Evolutionary conservation across 2,888 invertebrate genomes (phyloP).

Genomic region (Gonocerus acuteangulatus): DNA sequence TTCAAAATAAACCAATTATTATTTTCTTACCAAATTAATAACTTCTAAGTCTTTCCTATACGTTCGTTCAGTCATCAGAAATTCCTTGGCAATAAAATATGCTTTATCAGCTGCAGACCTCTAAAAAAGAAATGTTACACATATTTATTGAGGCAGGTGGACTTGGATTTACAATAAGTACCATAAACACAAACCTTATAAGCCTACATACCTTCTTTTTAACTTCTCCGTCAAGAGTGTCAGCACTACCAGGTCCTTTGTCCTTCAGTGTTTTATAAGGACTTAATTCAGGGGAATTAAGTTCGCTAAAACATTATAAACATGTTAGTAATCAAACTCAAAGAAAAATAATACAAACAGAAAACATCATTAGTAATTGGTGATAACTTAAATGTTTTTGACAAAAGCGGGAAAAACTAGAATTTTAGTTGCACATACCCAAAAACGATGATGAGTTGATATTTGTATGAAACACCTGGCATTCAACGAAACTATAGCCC

Average conservation of each 20-base stretch:
- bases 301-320: conserved; percentile 20
- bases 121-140: conserved; percentile 43
- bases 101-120: conserved; percentile 60
- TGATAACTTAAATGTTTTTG: no score
- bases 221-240: conserved; percentile 39
- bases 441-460: no score
- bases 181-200: background rate
- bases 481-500: no score
- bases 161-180: background rate
- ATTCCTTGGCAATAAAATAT: conserved; percentile 83
- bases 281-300: conserved; percentile 41
- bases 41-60: conserved; percentile 91
- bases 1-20: no score
- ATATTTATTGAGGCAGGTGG: no score
- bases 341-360: no score
- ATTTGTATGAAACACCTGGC: no score
- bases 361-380: no score
- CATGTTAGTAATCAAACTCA: background rate
- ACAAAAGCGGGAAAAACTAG: no score
- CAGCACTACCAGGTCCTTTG: conserved; percentile 28
- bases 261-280: conserved; percentile 41
- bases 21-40: conserved; percentile 74
- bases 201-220: conserved; percentile 42
- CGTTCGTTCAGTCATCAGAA: conserved; percentile 91
- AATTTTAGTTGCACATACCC: no score